Percentiles rank a stretch among this genome's conserved stretches.
Evolutionary conservation across 2,113 vertebrate genomes (phyloP).

Genomic region (Platycercus adscitus): DNA sequence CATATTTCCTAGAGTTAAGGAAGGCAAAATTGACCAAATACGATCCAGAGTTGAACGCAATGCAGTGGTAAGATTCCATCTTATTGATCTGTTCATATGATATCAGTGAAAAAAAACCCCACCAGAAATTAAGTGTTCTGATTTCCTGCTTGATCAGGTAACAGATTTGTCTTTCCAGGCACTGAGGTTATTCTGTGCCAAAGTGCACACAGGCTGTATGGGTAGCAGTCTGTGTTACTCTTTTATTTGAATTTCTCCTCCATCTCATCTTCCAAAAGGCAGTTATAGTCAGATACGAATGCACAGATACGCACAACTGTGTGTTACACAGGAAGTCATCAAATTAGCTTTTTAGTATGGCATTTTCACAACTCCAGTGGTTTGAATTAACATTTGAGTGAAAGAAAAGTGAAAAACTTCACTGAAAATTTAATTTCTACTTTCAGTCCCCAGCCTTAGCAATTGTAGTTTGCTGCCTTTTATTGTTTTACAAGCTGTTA

Average conservation of each 20-base stretch:
- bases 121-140: background rate
- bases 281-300: background rate
- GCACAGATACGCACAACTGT: background rate
- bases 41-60: slow-evolving; percentile 91
- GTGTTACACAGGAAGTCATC: background rate
- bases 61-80: slow-evolving; percentile 87
- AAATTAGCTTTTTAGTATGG: background rate
- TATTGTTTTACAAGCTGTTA: background rate
- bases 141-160: background rate
- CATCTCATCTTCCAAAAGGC: background rate
- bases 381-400: background rate
- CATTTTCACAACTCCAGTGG: background rate
- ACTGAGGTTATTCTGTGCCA: background rate
- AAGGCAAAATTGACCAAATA: slow-evolving; percentile 93
- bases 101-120: background rate
- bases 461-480: background rate
- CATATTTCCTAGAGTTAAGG: slow-evolving; percentile 91
- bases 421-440: background rate
- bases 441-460: background rate
- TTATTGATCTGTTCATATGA: background rate
- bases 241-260: background rate
- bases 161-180: background rate
- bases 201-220: background rate
- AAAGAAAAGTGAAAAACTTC: background rate
- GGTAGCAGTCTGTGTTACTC: background rate